Base-by-base conservation (phyloP, 1,140 invertebrate species). In the Thalassaphorura encarpata region DNA sequence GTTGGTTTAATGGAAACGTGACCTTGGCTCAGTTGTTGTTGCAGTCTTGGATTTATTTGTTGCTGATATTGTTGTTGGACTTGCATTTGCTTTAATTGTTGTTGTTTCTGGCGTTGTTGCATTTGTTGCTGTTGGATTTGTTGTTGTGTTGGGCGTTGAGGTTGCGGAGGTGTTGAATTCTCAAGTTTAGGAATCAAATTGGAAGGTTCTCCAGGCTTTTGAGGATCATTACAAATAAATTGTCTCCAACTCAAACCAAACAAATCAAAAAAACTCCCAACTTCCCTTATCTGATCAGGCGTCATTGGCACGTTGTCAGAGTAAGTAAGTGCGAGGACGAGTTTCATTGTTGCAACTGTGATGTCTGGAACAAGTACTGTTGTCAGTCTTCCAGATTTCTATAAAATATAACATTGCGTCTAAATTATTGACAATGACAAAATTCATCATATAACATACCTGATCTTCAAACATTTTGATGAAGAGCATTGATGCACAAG, bases 191-290 rank as follows among this genome's bases (percentile, higher is more conserved):
- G 15, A 48, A 19, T 16, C 48, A 21, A 8, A 19, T 27, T 26
- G 15, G 46, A 51, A 36, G 33, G 33, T 21, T 19, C 24, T 15
- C 47, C 15, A 49, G 28, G 24, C 45, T 47, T 18, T 47, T 47
- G 45, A 47, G 45, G 45, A 26, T 26, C 19, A 47, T 47, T 26
- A n/a, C n/a, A 52, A 16, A 33, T 53, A 49, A 58, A 58, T 21
- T 54, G 47, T 2, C 42, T 33, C 56, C 52, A 55, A n/a, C n/a
- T n/a, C 36, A 62, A 39, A 23, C 62, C 62, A 56, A 64, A 64
- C 3, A 59, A 28, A 8, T 36, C 27, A 11, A 64, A 19, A 33
- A 41, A 60, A 26, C 43, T 52, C 6, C 48, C 56, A 11, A 61
- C 41, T 36, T 64, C 56, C 40, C 53, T 54, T 18, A 61, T 58